A percentile compares a stretch with the other conserved stretches of the same genome.
Evolutionary conservation across 2,888 invertebrate genomes (phyloP).

Genomic region (Biston stratarius): DNA sequence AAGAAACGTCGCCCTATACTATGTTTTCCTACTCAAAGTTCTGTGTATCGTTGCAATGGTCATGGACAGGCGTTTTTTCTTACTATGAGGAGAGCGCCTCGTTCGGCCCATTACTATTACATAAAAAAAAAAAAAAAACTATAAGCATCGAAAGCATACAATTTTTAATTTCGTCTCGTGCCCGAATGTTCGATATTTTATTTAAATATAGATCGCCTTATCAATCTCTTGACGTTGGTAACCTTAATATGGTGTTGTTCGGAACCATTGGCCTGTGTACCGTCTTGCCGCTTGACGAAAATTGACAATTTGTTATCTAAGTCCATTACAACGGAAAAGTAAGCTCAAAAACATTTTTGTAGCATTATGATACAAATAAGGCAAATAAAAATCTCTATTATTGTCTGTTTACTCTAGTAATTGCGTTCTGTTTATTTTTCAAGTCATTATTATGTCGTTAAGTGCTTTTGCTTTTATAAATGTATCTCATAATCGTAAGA

Average conservation of each 20-base stretch:
- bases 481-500: too few relatives aligned
- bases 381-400: not conserved
- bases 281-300: not conserved
- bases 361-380: not conserved
- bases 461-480: slow-evolving; percentile 2
- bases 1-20: too few relatives aligned
- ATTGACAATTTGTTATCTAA: slow-evolving; percentile 13
- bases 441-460: not conserved
- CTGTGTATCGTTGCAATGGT: too few relatives aligned
- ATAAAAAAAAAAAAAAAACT: too few relatives aligned
- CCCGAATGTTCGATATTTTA: too few relatives aligned
- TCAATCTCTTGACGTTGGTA: not conserved
- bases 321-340: slow-evolving; percentile 9
- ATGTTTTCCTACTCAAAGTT: too few relatives aligned
- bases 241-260: not conserved
- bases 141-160: too few relatives aligned
- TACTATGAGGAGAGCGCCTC: too few relatives aligned
- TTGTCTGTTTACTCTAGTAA: slow-evolving; percentile 5
- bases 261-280: not conserved
- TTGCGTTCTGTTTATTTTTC: not conserved
- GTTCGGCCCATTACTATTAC: too few relatives aligned
- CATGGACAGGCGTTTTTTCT: too few relatives aligned
- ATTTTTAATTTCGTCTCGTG: too few relatives aligned
- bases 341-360: slow-evolving; percentile 3
- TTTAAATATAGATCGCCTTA: too few relatives aligned